Percentiles rank a stretch among this genome's conserved stretches.
These are phyloP conservation scores for Mesoligia furuncula DNA, from an alignment of 2,888 invertebrate genomes.

Conservation along the genomic window DNA sequence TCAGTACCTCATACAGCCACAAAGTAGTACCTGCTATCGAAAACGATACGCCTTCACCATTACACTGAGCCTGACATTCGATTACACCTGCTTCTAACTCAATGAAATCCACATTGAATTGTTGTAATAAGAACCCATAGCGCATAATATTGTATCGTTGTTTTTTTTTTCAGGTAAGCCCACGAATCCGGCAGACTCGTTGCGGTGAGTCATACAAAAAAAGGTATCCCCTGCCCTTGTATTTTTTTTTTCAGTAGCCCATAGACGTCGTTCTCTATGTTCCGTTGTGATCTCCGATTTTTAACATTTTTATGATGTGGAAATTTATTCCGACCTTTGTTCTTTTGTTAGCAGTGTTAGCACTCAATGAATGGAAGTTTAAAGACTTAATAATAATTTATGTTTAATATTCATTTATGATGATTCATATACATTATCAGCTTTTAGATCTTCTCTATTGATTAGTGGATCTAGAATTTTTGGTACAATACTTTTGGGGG, in stretches of 20 bases:
- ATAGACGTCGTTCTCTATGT: constrained; percentile 25
- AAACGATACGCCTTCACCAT: constrained; percentile 16
- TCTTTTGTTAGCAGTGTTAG: constrained; percentile 50
- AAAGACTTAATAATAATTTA: constrained; percentile 16
- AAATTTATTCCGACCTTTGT: constrained; percentile 53
- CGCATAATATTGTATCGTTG: constrained; percentile 49
- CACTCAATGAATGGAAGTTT: constrained; percentile 36
- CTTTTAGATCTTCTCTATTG: constrained; percentile 1
- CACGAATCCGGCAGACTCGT: constrained; percentile 5
- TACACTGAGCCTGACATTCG: constrained; percentile 19
- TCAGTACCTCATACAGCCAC: not conserved
- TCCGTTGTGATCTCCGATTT: constrained; percentile 25
- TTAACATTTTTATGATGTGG: constrained; percentile 14
- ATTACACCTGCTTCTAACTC: constrained; percentile 41
- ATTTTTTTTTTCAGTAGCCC: constrained; percentile 33
- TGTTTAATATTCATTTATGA: constrained; percentile 19
- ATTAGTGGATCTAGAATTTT: not conserved
- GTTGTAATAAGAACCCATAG: constrained; percentile 41
- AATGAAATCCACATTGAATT: constrained; percentile 52
- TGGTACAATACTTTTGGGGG: not conserved
- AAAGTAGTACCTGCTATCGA: constrained; percentile 39
- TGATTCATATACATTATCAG: not conserved
- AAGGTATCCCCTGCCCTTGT: constrained; percentile 44
- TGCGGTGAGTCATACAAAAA: constrained; percentile 62
- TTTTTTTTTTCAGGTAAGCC: constrained; percentile 68